Evolutionary conservation across 2,113 vertebrate species (phyloP).

Genomic region (Motacilla alba): DNA sequence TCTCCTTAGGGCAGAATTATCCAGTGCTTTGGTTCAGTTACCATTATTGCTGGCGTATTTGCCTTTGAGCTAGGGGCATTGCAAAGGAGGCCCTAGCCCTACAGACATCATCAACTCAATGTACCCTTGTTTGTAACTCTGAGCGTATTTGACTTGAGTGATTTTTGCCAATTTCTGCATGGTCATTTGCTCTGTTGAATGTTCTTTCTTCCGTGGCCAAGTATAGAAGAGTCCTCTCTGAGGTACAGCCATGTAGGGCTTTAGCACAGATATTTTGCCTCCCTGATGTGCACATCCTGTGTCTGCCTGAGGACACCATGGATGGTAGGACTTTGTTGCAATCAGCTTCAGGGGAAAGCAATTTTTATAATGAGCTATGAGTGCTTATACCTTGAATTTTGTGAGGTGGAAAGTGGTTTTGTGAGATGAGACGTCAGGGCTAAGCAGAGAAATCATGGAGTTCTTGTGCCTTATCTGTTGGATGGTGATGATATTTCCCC

Average conservation of each 20-base stretch:
- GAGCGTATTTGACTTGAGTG: neutral
- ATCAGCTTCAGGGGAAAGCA: neutral
- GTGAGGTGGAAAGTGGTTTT: neutral
- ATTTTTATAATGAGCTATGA: neutral
- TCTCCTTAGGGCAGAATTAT: neutral
- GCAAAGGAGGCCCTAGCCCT: neutral
- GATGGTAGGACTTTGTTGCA: neutral
- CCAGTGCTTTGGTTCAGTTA: neutral
- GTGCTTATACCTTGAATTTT: neutral
- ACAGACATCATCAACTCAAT: neutral
- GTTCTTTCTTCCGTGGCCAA: neutral
- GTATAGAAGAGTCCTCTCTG: neutral
- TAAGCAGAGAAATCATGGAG: neutral
- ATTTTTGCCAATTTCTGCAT: neutral
- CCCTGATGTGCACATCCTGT: neutral
- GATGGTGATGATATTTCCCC: neutral
- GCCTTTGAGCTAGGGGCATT: neutral
- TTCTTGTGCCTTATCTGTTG: neutral
- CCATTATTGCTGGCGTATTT: neutral
- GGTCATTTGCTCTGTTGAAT: neutral
- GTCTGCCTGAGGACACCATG: neutral
- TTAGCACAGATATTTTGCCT: neutral
- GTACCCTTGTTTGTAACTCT: neutral
- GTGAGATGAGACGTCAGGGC: neutral
- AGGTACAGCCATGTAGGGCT: neutral